Percentiles rank a stretch among this genome's conserved stretches.
Conservation (phyloP, 2,797 vertebrate genomes). For the Phyllotis vaccarum region DNA sequence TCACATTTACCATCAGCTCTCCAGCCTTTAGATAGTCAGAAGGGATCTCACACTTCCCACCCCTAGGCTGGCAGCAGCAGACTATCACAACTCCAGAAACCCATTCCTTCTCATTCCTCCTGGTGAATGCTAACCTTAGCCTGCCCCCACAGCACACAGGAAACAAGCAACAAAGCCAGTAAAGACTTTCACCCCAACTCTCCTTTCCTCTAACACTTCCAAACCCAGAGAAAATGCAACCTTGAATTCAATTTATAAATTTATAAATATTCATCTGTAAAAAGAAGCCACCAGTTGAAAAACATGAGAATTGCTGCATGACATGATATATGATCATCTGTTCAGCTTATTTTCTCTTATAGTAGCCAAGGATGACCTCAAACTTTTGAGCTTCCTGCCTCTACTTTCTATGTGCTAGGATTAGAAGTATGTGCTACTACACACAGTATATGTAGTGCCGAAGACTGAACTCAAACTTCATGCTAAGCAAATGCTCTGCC, state of each 20-base stretch:
- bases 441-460: neutral
- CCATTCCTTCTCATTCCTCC: neutral
- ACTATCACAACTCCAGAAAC: neutral
- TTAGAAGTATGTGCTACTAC: neutral
- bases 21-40: neutral
- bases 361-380: too few species aligned
- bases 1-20: neutral
- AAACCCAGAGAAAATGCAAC: neutral
- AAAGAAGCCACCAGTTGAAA: neutral
- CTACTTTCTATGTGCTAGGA: neutral
- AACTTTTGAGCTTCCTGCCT: neutral
- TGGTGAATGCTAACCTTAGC: neutral
- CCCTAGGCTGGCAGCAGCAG: neutral
- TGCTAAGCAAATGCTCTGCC: neutral
- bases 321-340: neutral
- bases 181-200: neutral
- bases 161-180: neutral
- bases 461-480: neutral
- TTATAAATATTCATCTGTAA: neutral
- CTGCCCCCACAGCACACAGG: neutral
- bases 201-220: too few species aligned
- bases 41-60: neutral
- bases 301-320: neutral
- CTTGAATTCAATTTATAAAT: neutral
- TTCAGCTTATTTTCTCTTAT: neutral